Conservation (phyloP, 1,140 invertebrate genomes). For the Carcinoscorpius rotundicauda region DNA sequence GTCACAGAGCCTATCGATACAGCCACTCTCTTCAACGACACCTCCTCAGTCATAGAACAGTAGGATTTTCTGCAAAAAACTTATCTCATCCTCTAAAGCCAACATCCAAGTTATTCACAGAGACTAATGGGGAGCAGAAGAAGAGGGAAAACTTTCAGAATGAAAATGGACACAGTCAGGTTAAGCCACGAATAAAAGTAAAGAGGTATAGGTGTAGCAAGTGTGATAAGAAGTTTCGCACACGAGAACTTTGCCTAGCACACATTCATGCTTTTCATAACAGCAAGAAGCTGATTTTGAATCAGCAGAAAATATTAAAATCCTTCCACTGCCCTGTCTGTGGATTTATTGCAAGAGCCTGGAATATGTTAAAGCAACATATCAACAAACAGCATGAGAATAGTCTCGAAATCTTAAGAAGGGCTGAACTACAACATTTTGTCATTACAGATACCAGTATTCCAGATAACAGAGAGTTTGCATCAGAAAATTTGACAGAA, state of each 20-base stretch:
- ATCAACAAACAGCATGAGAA: conserved; percentile 34
- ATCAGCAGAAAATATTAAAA: conserved; percentile 17
- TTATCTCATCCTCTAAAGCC: conserved; percentile 7
- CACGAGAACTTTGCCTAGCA: conserved; percentile 30
- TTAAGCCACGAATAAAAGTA: conserved; percentile 10
- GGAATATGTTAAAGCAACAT: conserved; percentile 50
- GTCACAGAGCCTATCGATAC: conserved; percentile 30
- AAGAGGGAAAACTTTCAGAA: not conserved
- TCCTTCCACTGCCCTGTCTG: conserved; percentile 49
- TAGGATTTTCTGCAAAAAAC: conserved; percentile 5
- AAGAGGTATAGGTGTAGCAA: conserved; percentile 37
- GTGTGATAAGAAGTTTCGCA: conserved; percentile 36
- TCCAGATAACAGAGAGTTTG: not conserved
- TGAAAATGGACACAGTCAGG: conserved; percentile 3
- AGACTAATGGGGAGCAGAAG: not conserved
- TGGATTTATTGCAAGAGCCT: conserved; percentile 47
- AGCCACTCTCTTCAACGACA: conserved; percentile 31
- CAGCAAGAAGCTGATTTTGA: conserved; percentile 6
- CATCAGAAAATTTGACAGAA: not conserved
- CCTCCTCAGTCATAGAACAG: conserved; percentile 25
- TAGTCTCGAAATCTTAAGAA: conserved; percentile 5
- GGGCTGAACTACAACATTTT: not conserved
- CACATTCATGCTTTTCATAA: conserved; percentile 35
- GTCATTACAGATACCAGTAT: not conserved
- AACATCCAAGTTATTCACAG: not conserved